These are phyloP conservation scores for Planococcus citri DNA, from an alignment of 1,140 invertebrate genomes.

Conservation along the genomic window DNA sequence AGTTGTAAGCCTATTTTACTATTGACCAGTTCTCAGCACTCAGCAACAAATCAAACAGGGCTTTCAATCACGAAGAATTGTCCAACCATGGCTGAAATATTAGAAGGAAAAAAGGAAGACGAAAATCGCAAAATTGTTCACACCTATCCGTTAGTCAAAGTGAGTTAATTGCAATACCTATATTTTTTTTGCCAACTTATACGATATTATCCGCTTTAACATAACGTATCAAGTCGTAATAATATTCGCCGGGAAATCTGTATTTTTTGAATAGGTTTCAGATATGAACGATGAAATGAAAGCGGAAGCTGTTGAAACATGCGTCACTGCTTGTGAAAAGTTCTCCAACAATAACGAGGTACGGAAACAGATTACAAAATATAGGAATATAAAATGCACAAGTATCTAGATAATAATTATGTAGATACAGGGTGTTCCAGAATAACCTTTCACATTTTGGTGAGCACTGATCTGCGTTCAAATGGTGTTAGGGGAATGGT, in stretches of 20 bases:
- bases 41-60: too few relatives aligned
- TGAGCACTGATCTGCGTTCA: too few relatives aligned
- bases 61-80: too few relatives aligned
- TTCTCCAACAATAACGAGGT: slow-evolving; percentile 70
- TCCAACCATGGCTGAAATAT: slow-evolving; percentile 18
- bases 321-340: slow-evolving; percentile 85
- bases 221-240: too few relatives aligned
- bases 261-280: slow-evolving; percentile 46
- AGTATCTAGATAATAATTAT: too few relatives aligned
- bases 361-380: slow-evolving; percentile 25
- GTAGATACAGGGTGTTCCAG: too few relatives aligned
- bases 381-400: too few relatives aligned
- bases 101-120: slow-evolving; percentile 29
- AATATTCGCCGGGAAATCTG: slow-evolving; percentile 17
- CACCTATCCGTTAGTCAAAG: slow-evolving; percentile 58
- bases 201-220: slow-evolving; percentile 28
- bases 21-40: too few relatives aligned
- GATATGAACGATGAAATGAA: slow-evolving; percentile 89
- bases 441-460: too few relatives aligned
- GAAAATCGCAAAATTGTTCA: slow-evolving; percentile 54
- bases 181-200: slow-evolving; percentile 29
- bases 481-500: too few relatives aligned
- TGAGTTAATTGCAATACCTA: slow-evolving; percentile 31
- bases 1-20: too few relatives aligned
- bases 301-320: slow-evolving; percentile 74